phyloP scores from a whole-genome alignment of 2,888 invertebrate genomes.

The Nemapogon koenigi region DNA sequence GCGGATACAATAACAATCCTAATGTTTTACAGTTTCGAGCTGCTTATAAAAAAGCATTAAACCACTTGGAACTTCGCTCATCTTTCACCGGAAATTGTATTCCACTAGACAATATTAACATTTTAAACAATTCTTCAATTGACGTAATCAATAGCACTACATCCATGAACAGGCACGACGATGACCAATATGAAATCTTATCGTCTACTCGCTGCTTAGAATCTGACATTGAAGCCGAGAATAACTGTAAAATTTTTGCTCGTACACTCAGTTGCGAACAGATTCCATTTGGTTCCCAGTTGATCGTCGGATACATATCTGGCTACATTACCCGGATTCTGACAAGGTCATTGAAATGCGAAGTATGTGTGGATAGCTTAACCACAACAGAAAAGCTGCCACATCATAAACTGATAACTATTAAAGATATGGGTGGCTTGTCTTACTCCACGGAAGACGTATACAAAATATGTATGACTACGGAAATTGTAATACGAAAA shows the following conservation, averaged over 20 bases:
- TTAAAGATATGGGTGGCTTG: conserved; percentile 17
- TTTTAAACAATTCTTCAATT: too few species aligned
- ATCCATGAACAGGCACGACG: too few species aligned
- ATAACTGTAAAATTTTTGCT: too few species aligned
- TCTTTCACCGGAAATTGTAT: too few species aligned
- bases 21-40: too few species aligned
- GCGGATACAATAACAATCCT: too few species aligned
- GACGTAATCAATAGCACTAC: too few species aligned
- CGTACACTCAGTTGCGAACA: too few species aligned
- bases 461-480: conserved; percentile 15
- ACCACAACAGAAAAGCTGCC: conserved; percentile 13
- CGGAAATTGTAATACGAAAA: conserved; percentile 1
- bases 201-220: neutral
- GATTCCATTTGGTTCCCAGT: too few species aligned
- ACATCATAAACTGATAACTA: conserved; percentile 16
- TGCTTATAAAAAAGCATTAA: too few species aligned
- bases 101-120: too few species aligned
- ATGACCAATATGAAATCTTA: neutral
- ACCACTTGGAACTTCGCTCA: too few species aligned
- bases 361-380: conserved; percentile 11
- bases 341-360: conserved; percentile 6
- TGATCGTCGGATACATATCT: conserved; percentile 9
- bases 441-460: conserved; percentile 16
- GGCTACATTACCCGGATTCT: conserved; percentile 6
- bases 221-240: neutral